phyloP scores from a whole-genome alignment of 1,140 invertebrate species.

The Brachionus sp. region DNA sequence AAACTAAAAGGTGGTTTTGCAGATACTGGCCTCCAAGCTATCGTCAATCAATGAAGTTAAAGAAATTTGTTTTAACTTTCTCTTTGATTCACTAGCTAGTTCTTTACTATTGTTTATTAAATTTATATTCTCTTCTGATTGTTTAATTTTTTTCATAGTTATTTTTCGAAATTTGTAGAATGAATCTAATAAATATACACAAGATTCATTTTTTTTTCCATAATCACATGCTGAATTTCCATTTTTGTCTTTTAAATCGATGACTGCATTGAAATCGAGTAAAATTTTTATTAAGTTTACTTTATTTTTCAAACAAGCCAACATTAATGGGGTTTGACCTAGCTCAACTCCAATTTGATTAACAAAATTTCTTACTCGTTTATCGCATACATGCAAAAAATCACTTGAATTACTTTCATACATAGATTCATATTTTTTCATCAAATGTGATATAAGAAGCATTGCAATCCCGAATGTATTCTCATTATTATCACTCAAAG shows the following conservation, averaged over 20 bases:
- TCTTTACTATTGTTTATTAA: not conserved
- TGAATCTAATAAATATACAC: slow-evolving; percentile 1
- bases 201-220: slow-evolving; percentile 26
- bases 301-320: slow-evolving; percentile 39
- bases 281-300: slow-evolving; percentile 19
- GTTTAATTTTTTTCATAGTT: slow-evolving; percentile 30
- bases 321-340: slow-evolving; percentile 22
- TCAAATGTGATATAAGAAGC: not conserved
- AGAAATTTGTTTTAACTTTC: not conserved
- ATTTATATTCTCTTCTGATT: not conserved
- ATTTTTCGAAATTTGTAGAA: slow-evolving; percentile 23
- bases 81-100: not conserved
- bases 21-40: not conserved
- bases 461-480: not conserved
- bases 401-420: slow-evolving; percentile 22
- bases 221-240: slow-evolving; percentile 13
- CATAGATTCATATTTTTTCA: slow-evolving; percentile 30
- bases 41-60: not conserved
- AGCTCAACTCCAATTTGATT: not conserved
- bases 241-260: slow-evolving; percentile 6
- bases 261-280: not conserved
- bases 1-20: not conserved
- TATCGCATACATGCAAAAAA: not conserved
- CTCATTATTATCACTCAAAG: slow-evolving; percentile 28
- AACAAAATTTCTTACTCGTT: not conserved